Base-by-base conservation (phyloP, 2,113 vertebrate species). In the Aphyosemion australe region DNA sequence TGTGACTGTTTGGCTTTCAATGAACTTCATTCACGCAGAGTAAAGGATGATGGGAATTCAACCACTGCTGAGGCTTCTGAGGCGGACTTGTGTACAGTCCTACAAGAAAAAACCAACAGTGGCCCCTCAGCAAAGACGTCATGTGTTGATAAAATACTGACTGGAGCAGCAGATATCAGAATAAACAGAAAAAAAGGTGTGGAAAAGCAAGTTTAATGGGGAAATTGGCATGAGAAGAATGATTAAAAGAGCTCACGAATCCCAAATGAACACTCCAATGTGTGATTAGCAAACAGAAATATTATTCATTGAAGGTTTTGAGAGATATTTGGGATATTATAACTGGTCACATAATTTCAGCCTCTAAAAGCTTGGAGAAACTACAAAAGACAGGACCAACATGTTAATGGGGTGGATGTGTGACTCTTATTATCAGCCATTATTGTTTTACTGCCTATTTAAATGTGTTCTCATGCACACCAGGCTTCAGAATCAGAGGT, bases 21-120 rank as follows among this genome's bases (percentile, higher is more conserved):
- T n/a, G 32, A 15, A 12, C 31, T n/a, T n/a, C 52, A 5, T 18
- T 53, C 26, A 53, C 51, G 10, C 15, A 18, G 52, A 16, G 13
- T 15, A 26, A 14, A 53, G 14, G 51, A 53, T 53, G 26, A 53
- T 32, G 51, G 13, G 26, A 53, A 31, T 32, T 53, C 15, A 53
- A 53, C 31, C 51, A 31, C 4, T 21, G 50, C 21, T 15, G 21
- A 21, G 26, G 20, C 20, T 14, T 31, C 12, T 31, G 50, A 52
- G 50, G 50, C 21, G 13, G 50, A 52, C 20, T 52, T 52, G 20
- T 52, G 13, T 52, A 26, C 50, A 52, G 13, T 52, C 50, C 20
- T 12, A 51, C 19, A 51, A 52, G 10, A 37, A 50, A 21, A 51
- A 26, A 9, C 20, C 20, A 21, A 26, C 11, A 15, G 49, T 5